A percentile compares a stretch with the other conserved stretches of the same genome.
Evolutionary conservation across 2,888 invertebrate species (phyloP).

Genomic region (Caradrina clavipalpis): DNA sequence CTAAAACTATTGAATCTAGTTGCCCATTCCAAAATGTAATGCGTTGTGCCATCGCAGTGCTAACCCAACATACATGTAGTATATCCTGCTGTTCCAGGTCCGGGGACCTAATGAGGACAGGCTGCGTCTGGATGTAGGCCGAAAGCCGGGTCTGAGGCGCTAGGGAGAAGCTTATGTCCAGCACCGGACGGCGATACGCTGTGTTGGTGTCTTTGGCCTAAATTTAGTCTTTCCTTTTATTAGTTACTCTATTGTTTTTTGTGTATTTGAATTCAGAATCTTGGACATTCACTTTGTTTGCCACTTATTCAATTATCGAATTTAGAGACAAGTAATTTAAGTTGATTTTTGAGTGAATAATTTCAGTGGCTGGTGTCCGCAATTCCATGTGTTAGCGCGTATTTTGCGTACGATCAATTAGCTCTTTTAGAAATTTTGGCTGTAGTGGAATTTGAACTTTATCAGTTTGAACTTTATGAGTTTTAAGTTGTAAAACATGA

Average conservation of each 20-base stretch:
- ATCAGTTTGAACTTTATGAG: background rate
- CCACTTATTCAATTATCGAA: background rate
- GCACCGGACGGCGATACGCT: constrained; percentile 30
- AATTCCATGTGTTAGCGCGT: no score
- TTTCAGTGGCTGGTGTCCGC: no score
- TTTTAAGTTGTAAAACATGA: background rate
- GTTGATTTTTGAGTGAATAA: background rate
- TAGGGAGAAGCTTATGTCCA: constrained; percentile 30
- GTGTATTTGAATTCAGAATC: constrained; percentile 15
- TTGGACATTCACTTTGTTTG: background rate
- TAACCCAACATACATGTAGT: constrained; percentile 42
- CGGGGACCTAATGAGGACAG: constrained; percentile 33
- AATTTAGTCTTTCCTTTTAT: constrained; percentile 29
- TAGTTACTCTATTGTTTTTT: constrained; percentile 13
- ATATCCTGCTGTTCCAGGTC: constrained; percentile 35
- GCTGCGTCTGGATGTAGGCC: constrained; percentile 24
- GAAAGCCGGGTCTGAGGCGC: constrained; percentile 19
- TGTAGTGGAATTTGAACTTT: background rate
- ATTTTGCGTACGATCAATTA: no score
- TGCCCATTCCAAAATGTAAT: no score
- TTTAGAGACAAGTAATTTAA: background rate
- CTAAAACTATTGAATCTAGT: no score
- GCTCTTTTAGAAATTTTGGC: background rate
- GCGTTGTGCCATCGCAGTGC: constrained; percentile 20
- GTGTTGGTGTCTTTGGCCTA: constrained; percentile 25